Conservation (phyloP, 2,888 invertebrate genomes). For the Apodemia zela region DNA sequence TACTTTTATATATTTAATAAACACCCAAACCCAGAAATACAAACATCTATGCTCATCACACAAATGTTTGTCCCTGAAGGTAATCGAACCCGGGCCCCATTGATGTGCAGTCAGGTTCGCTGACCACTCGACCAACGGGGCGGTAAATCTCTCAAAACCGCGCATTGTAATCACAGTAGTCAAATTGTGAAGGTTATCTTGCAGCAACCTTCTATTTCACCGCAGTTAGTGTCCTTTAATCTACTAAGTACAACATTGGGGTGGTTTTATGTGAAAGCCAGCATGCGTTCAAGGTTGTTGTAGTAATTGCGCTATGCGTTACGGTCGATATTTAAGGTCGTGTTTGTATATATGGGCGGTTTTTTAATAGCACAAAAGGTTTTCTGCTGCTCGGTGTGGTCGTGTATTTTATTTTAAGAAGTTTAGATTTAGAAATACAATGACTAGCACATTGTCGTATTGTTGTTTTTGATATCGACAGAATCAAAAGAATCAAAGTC, state of each 20-base stretch:
- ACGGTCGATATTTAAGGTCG: constrained; percentile 48
- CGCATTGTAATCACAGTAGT: not conserved
- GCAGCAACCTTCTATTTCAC: not conserved
- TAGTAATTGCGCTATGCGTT: constrained; percentile 37
- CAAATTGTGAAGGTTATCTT: not conserved
- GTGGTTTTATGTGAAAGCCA: constrained; percentile 48
- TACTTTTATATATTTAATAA: too few relatives aligned
- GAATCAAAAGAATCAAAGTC: not conserved
- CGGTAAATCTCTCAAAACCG: not conserved
- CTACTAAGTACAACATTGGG: constrained; percentile 29
- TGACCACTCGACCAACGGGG: too few relatives aligned
- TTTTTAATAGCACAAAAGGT: constrained; percentile 17
- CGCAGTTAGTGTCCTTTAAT: constrained; percentile 25
- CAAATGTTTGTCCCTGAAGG: too few relatives aligned
- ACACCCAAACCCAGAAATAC: too few relatives aligned
- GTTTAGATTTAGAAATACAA: not conserved
- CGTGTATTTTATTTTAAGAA: not conserved
- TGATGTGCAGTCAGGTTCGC: too few relatives aligned
- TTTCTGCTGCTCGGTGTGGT: constrained; percentile 5
- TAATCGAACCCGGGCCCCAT: too few relatives aligned
- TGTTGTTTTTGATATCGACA: not conserved
- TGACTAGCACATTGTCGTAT: not conserved
- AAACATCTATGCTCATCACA: too few relatives aligned
- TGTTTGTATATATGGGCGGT: constrained; percentile 25
- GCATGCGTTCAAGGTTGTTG: constrained; percentile 58